A percentile compares a stretch with the other conserved stretches of the same genome.
phyloP scores from a whole-genome alignment of 2,888 invertebrate species.

The Drosophila multiciliata region DNA sequence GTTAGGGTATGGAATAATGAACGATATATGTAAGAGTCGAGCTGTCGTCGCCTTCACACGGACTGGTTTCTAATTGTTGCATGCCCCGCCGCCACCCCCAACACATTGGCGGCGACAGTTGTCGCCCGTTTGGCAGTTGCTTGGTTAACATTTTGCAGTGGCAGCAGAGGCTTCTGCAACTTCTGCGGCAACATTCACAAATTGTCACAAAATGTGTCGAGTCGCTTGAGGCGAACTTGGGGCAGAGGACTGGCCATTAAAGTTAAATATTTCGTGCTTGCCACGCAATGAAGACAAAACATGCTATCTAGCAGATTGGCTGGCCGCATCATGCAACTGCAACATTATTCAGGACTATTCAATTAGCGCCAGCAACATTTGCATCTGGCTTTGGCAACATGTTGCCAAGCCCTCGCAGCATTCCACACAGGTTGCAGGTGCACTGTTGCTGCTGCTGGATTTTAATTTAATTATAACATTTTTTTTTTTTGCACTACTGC shows the following conservation, averaged over 20 bases:
- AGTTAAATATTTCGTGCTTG: slow-evolving; percentile 40
- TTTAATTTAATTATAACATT: slow-evolving; percentile 47
- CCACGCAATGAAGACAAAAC: slow-evolving; percentile 35
- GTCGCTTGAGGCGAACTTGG: slow-evolving; percentile 14
- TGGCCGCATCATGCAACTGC: not conserved
- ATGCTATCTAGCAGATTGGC: slow-evolving; percentile 9
- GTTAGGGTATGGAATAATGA: slow-evolving; percentile 39
- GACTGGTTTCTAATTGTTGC: slow-evolving; percentile 74
- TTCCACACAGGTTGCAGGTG: slow-evolving; percentile 27
- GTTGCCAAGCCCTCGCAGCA: slow-evolving; percentile 41
- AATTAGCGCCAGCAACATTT: slow-evolving; percentile 42
- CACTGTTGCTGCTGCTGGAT: slow-evolving; percentile 2
- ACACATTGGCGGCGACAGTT: slow-evolving; percentile 20
- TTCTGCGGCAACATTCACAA: slow-evolving; percentile 36
- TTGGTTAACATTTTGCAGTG: not conserved
- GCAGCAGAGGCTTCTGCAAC: slow-evolving; percentile 2
- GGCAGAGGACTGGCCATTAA: slow-evolving; percentile 16
- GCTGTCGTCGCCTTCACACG: slow-evolving; percentile 63
- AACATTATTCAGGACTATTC: slow-evolving; percentile 17
- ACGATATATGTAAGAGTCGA: slow-evolving; percentile 35
- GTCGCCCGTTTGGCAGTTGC: not conserved
- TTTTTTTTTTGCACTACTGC: slow-evolving; percentile 16
- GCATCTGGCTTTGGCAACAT: slow-evolving; percentile 46
- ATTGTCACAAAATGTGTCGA: slow-evolving; percentile 58
- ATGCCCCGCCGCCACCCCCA: not conserved